Conservation (phyloP, 2,113 vertebrate genomes). For the Polypterus bichir region DNA sequence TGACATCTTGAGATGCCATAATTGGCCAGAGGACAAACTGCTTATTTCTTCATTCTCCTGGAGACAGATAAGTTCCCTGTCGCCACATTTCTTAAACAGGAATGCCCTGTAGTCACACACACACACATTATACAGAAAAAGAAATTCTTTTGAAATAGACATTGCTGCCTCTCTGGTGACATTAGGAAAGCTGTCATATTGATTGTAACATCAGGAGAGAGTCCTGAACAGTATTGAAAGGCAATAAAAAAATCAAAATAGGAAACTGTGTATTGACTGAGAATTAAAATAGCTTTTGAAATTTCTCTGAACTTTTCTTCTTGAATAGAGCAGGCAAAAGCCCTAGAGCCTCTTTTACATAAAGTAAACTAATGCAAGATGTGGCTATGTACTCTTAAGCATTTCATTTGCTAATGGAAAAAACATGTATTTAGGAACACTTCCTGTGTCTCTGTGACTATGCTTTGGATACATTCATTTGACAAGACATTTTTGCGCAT, state of each 20-base stretch:
- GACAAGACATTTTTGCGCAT: too few relatives aligned
- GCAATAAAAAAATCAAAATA: conserved; percentile 27
- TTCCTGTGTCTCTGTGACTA: too few relatives aligned
- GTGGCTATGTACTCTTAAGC: too few relatives aligned
- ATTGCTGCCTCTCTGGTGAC: conserved; percentile 4
- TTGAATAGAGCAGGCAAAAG: too few relatives aligned
- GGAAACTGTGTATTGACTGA: conserved; percentile 27
- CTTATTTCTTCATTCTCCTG: too few relatives aligned
- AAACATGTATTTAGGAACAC: too few relatives aligned
- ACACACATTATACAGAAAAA: conserved; percentile 7
- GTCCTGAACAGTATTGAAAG: conserved; percentile 26
- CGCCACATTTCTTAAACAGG: conserved; percentile 35
- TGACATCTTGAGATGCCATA: too few relatives aligned
- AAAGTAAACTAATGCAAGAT: too few relatives aligned
- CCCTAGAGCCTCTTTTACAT: conserved; percentile 22
- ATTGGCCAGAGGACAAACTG: too few relatives aligned
- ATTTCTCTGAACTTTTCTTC: conserved; percentile 27
- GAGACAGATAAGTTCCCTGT: too few relatives aligned
- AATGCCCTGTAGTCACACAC: conserved; percentile 30
- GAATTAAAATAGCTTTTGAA: conserved; percentile 19
- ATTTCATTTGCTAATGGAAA: too few relatives aligned
- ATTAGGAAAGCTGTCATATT: conserved; percentile 15
- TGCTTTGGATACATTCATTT: too few relatives aligned
- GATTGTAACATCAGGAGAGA: conserved; percentile 26
- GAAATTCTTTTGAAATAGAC: conserved; percentile 13